These are phyloP conservation scores for Orthonevra nobilis DNA, from an alignment of 2,888 invertebrate genomes.

Conservation along the genomic window DNA sequence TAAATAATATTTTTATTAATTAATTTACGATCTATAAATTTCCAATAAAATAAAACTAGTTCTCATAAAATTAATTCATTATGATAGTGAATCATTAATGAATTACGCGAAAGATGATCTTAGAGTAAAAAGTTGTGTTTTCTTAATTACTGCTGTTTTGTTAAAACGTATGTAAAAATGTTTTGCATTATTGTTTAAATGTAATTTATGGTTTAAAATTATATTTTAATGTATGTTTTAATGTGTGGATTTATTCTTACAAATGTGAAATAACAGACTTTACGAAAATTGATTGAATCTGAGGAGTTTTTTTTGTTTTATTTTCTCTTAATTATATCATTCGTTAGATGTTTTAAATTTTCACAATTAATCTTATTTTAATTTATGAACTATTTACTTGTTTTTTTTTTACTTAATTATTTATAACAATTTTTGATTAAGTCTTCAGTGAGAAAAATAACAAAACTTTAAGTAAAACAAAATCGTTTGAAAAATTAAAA, in stretches of 20 bases:
- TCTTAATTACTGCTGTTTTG: constrained; percentile 49
- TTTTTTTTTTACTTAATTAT: constrained; percentile 12
- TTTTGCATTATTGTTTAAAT: constrained; percentile 24
- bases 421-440: constrained; percentile 64
- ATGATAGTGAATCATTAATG: constrained; percentile 49
- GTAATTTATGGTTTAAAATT: constrained; percentile 37
- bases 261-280: constrained; percentile 69
- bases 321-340: constrained; percentile 31
- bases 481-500: constrained; percentile 7
- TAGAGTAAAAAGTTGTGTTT: constrained; percentile 59
- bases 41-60: constrained; percentile 70
- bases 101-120: constrained; percentile 56
- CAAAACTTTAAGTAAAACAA: constrained; percentile 34
- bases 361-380: constrained; percentile 23
- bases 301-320: constrained; percentile 51
- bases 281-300: constrained; percentile 69
- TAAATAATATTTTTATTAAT: constrained; percentile 69
- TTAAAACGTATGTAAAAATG: constrained; percentile 65
- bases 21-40: constrained; percentile 68
- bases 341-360: constrained; percentile 20
- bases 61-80: constrained; percentile 55
- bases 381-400: constrained; percentile 15
- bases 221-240: constrained; percentile 29
- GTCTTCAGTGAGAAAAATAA: constrained; percentile 54
- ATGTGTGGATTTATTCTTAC: constrained; percentile 58